phyloP scores from a whole-genome alignment of 2,888 invertebrate species.

The Harpalus rufipes region DNA sequence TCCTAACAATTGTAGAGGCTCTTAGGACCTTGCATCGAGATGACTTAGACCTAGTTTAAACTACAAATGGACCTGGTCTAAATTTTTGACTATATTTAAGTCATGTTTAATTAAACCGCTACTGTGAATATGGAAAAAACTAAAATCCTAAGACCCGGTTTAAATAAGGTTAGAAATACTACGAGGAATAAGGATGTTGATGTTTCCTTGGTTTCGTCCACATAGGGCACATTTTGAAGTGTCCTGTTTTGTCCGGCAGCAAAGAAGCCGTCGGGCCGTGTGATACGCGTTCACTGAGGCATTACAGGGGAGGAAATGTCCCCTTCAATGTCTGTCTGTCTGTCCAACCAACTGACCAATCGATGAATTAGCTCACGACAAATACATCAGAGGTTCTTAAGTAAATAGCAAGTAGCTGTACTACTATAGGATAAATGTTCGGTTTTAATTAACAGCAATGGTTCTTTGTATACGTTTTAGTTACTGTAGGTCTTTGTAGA shows the following conservation, averaged over 20 bases:
- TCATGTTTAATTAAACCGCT: background rate
- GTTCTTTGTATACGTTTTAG: background rate
- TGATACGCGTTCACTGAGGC: constrained; percentile 51
- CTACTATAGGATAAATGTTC: too few species aligned
- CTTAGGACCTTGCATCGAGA: too few species aligned
- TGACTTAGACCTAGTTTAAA: background rate
- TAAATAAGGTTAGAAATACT: too few species aligned
- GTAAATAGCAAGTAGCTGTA: background rate
- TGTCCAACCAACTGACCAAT: constrained; percentile 63
- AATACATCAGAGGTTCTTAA: background rate
- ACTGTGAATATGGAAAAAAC: background rate
- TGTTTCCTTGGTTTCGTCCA: background rate
- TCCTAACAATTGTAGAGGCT: too few species aligned
- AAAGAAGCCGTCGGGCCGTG: constrained; percentile 56
- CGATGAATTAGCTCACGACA: constrained; percentile 45
- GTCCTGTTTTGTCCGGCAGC: constrained; percentile 39
- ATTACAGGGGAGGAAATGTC: constrained; percentile 22
- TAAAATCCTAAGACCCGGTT: too few species aligned
- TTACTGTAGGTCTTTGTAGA: too few species aligned
- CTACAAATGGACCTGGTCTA: background rate
- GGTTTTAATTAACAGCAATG: background rate
- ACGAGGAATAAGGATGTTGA: background rate
- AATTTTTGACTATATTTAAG: too few species aligned
- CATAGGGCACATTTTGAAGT: background rate
- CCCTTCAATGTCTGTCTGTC: constrained; percentile 54